Conservation (phyloP, 2,888 invertebrate species). For the Polyploca ridens region DNA sequence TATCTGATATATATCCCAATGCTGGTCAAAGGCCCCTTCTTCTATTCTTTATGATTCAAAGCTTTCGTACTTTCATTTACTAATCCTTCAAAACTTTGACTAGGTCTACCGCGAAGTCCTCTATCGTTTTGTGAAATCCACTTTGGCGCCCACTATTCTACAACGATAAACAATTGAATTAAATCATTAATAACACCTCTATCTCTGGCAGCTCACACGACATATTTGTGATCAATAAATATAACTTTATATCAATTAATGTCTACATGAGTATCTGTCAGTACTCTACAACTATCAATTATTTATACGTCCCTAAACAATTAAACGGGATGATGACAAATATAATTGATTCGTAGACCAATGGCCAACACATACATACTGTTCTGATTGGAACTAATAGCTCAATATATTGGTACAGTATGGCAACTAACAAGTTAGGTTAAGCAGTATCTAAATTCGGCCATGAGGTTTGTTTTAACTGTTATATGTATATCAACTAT, state of each 20-base stretch:
- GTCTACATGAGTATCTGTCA: constrained; percentile 22
- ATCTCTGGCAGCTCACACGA: constrained; percentile 3
- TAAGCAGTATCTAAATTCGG: not conserved
- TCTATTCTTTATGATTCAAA: no score
- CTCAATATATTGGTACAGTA: constrained; percentile 13
- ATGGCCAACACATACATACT: constrained; percentile 28
- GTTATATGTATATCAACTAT: no score
- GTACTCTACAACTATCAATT: constrained; percentile 31
- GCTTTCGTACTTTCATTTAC: no score
- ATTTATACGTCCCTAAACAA: constrained; percentile 48
- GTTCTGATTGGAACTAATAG: constrained; percentile 61
- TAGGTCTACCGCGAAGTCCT: no score
- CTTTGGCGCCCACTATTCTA: not conserved
- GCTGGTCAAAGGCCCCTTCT: no score
- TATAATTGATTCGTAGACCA: constrained; percentile 53
- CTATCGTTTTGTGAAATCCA: no score
- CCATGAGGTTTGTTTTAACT: not conserved
- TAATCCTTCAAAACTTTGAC: no score
- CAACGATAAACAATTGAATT: not conserved
- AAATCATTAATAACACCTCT: not conserved
- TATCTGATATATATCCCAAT: no score
- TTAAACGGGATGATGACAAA: constrained; percentile 46
- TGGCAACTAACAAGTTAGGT: not conserved
- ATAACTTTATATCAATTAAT: constrained; percentile 20
- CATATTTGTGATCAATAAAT: constrained; percentile 19